These are phyloP conservation scores for Rhagoletis pomonella DNA, from an alignment of 1,140 invertebrate genomes.

Conservation along the genomic window DNA sequence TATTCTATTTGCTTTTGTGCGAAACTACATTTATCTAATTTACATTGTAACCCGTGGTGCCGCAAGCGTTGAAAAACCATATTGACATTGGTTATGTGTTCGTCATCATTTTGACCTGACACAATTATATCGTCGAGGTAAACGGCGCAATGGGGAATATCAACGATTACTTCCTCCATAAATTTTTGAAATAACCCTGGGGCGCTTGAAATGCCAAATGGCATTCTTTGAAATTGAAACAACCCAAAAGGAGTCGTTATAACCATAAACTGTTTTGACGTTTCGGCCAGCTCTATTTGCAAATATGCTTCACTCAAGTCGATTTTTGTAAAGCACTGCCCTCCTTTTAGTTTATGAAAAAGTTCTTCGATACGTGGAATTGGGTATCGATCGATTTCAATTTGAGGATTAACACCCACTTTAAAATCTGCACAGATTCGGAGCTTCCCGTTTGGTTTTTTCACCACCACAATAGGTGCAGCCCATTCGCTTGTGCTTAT, in stretches of 20 bases:
- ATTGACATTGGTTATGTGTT: background rate
- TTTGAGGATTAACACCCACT: too few species aligned
- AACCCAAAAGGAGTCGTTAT: constrained; percentile 43
- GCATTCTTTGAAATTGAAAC: constrained; percentile 31
- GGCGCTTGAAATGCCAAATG: constrained; percentile 10
- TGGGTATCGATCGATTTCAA: too few species aligned
- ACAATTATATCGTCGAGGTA: constrained; percentile 47
- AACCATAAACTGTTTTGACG: constrained; percentile 20
- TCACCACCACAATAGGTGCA: background rate
- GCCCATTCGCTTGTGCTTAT: too few species aligned
- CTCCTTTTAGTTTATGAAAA: background rate
- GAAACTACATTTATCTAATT: constrained; percentile 11
- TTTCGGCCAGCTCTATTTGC: constrained; percentile 25
- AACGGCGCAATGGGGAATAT: background rate
- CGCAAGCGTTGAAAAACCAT: background rate
- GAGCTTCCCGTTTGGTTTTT: background rate
- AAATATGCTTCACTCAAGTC: background rate
- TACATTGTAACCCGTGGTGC: background rate
- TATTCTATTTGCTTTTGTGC: background rate
- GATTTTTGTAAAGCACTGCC: constrained; percentile 42
- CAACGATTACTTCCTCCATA: background rate
- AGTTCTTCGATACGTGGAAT: too few species aligned
- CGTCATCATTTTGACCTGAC: background rate
- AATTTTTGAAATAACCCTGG: background rate
- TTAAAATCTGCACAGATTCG: too few species aligned